Evolutionary conservation across 2,797 vertebrate genomes (phyloP).

Genomic region (Premnoplex brunnescens): DNA sequence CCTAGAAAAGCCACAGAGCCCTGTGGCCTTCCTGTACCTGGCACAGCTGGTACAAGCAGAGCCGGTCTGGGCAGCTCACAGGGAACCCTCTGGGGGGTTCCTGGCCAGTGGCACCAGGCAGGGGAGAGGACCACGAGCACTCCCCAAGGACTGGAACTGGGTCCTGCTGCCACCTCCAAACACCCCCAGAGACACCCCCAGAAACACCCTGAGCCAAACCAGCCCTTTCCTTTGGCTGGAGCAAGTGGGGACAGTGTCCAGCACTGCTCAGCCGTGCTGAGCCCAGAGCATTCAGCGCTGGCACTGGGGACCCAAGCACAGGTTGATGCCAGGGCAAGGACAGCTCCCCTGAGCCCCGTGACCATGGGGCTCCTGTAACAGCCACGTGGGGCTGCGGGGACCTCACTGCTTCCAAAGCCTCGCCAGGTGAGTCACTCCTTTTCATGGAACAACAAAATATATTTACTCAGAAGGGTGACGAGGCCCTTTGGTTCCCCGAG

Average conservation of each 20-base stretch:
- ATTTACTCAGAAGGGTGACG: background rate
- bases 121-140: background rate
- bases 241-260: accelerated
- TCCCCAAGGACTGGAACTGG: background rate
- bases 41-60: background rate
- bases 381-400: background rate
- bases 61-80: background rate
- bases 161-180: background rate
- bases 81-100: background rate
- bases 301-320: accelerated
- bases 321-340: background rate
- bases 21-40: background rate
- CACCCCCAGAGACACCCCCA: background rate
- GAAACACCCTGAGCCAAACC: background rate
- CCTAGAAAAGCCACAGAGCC: background rate
- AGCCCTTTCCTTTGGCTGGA: background rate
- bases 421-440: constrained; percentile 42
- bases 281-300: accelerated
- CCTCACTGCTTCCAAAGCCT: background rate
- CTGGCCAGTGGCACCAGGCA: accelerated
- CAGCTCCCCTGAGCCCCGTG: background rate
- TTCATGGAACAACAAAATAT: background rate
- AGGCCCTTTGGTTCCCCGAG: background rate
- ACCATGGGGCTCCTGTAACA: accelerated
- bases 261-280: accelerated